Percentiles rank a stretch among this genome's conserved stretches.
These are phyloP conservation scores for Holothuria leucospilota DNA, from an alignment of 53 echinoderm and acorn worm genomes.

Conservation along the genomic window DNA sequence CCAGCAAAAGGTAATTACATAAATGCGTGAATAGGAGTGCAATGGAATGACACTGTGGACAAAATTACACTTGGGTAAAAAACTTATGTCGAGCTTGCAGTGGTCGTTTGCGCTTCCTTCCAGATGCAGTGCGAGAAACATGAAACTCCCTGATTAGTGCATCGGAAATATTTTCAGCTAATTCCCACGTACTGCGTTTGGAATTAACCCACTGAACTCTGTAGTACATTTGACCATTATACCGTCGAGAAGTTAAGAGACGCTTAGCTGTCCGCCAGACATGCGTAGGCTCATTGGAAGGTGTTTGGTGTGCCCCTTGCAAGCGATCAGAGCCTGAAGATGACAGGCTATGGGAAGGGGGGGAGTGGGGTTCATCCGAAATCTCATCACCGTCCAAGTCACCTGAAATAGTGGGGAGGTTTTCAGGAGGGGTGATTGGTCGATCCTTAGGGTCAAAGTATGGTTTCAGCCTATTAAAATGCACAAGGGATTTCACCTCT, in stretches of 20 bases:
- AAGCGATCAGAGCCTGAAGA: slow-evolving; percentile 13
- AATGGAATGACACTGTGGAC: too few species aligned
- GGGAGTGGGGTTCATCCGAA: neutral
- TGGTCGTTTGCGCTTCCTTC: too few species aligned
- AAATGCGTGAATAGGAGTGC: too few species aligned
- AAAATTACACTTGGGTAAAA: neutral
- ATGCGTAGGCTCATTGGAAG: neutral
- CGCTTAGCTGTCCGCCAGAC: slow-evolving; percentile 22
- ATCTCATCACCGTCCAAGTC: slow-evolving; percentile 25
- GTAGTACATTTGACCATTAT: slow-evolving; percentile 43
- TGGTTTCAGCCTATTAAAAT: slow-evolving; percentile 22
- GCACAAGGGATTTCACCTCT: slow-evolving; percentile 20
- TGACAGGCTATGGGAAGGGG: slow-evolving; percentile 35
- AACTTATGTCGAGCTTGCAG: slow-evolving; percentile 14
- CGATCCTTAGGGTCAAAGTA: slow-evolving; percentile 56
- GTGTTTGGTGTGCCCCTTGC: neutral
- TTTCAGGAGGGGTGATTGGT: slow-evolving; percentile 37
- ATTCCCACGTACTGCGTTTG: slow-evolving; percentile 3
- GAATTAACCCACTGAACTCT: slow-evolving; percentile 16
- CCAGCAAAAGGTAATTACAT: too few species aligned
- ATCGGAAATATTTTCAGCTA: slow-evolving; percentile 30
- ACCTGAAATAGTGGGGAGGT: neutral
- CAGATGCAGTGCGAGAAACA: slow-evolving; percentile 18
- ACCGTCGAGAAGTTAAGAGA: neutral
- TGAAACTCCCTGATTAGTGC: slow-evolving; percentile 28